Conservation (phyloP, 1,140 invertebrate species). For the Caerostris extrusa region DNA sequence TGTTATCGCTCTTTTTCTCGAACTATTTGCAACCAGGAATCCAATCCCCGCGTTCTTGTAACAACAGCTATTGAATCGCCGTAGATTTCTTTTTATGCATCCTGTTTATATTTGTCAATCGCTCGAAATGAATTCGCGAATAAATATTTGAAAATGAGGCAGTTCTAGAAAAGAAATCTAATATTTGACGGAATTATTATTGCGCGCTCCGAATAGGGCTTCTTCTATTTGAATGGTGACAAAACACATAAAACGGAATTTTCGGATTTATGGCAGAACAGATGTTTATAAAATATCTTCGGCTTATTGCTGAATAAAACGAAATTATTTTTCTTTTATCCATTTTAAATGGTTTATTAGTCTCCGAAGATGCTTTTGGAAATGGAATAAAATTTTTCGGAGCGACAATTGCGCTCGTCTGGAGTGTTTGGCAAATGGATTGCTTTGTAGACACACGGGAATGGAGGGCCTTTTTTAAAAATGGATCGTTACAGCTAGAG, state of each 20-base stretch:
- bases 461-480: too few relatives aligned
- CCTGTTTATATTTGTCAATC: slow-evolving; percentile 12
- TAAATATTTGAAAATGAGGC: slow-evolving; percentile 30
- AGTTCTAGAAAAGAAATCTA: slow-evolving; percentile 8
- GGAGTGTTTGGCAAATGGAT: too few relatives aligned
- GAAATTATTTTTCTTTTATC: neutral
- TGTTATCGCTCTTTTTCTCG: neutral
- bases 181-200: slow-evolving; percentile 29
- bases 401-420: neutral
- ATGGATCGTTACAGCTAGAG: too few relatives aligned
- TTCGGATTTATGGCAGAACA: neutral
- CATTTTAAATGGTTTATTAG: slow-evolving; percentile 2
- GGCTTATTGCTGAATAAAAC: neutral
- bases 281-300: neutral
- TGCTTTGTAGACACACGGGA: too few relatives aligned
- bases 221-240: neutral
- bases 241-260: neutral
- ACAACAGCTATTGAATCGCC: neutral
- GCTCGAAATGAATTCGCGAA: slow-evolving; percentile 15
- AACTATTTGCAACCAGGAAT: neutral
- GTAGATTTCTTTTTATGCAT: neutral
- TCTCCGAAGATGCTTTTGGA: neutral
- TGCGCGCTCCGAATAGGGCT: neutral
- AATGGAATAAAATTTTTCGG: neutral
- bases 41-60: neutral